These are phyloP conservation scores for Gobius niger DNA, from an alignment of 2,113 vertebrate species.

Conservation along the genomic window DNA sequence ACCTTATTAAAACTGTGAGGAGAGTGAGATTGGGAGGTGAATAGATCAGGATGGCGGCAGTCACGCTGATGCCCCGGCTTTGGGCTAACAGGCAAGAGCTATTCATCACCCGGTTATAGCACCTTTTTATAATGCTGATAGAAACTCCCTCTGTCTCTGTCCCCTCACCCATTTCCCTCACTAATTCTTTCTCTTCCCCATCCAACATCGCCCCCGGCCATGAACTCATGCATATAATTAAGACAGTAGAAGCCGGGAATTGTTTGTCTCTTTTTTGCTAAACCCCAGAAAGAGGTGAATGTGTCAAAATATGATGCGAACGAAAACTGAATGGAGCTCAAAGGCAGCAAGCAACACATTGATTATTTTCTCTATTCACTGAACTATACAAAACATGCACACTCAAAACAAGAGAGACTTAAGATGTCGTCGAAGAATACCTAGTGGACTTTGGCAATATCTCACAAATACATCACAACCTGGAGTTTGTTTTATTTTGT, in stretches of 20 bases:
- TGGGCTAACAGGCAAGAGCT: constrained; percentile 49
- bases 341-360: constrained; percentile 49
- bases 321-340: constrained; percentile 63
- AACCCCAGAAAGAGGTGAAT: constrained; percentile 44
- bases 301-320: constrained; percentile 67
- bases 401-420: not conserved
- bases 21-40: constrained; percentile 68
- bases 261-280: constrained; percentile 60
- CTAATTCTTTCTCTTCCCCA: constrained; percentile 36
- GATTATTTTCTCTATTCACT: constrained; percentile 36
- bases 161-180: constrained; percentile 13
- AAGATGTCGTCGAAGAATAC: not conserved
- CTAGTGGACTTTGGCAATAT: not conserved
- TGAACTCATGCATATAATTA: constrained; percentile 71
- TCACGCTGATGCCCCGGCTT: constrained; percentile 55
- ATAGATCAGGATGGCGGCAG: constrained; percentile 64
- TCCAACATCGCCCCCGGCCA: constrained; percentile 43
- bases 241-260: constrained; percentile 60
- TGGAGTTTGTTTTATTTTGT: too few species aligned
- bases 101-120: constrained; percentile 63
- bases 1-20: constrained; percentile 75
- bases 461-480: not conserved
- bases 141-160: constrained; percentile 35
- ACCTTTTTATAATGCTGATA: constrained; percentile 60
- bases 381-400: constrained; percentile 26